Percentiles rank a stretch among this genome's conserved stretches.
Evolutionary conservation across 2,797 vertebrate genomes (phyloP).

Genomic region (Coendou prehensilis): DNA sequence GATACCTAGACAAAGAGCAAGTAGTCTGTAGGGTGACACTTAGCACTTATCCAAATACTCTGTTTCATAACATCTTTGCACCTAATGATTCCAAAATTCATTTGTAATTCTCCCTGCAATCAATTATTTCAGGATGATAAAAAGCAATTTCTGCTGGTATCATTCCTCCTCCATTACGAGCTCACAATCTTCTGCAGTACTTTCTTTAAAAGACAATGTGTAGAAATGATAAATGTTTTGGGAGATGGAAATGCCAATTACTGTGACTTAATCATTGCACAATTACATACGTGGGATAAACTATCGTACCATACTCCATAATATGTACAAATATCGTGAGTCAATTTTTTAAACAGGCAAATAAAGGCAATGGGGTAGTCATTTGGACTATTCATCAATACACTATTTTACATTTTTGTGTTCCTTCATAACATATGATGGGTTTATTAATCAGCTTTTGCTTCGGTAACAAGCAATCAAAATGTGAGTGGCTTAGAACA

Average conservation of each 20-base stretch:
- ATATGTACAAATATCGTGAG: background rate
- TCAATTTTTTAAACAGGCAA: background rate
- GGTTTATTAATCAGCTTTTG: background rate
- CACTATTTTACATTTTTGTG: background rate
- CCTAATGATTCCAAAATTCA: background rate
- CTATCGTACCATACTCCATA: background rate
- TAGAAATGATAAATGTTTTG: background rate
- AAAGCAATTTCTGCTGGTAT: background rate
- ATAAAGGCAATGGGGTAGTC: background rate
- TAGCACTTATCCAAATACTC: background rate
- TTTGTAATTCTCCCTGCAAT: background rate
- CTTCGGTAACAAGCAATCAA: constrained; percentile 33
- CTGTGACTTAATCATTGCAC: background rate
- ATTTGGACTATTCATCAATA: background rate
- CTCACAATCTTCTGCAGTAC: background rate
- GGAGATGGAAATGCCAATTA: background rate
- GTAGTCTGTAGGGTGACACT: background rate
- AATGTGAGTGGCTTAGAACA: background rate
- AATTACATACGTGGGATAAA: background rate
- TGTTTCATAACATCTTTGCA: background rate
- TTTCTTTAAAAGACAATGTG: background rate
- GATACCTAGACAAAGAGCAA: background rate
- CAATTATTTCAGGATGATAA: background rate
- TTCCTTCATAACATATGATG: background rate
- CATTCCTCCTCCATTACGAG: background rate